Evolutionary conservation across 92 coral and sea anemone species (phyloP).

Genomic region (Phymanthus crucifer): DNA sequence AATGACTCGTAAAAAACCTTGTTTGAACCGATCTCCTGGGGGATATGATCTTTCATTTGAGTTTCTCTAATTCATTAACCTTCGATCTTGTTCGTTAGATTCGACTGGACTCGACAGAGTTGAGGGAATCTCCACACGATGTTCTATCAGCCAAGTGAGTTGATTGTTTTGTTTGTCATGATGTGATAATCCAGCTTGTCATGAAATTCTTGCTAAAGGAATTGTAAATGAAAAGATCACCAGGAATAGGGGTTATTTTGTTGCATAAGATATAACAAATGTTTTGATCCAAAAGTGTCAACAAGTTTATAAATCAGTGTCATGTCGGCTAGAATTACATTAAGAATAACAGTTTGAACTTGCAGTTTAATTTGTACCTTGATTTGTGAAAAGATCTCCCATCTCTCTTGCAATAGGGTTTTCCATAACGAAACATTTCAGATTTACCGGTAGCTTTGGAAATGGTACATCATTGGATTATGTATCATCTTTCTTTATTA

Average conservation of each 20-base stretch:
- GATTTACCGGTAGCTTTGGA: too few species aligned
- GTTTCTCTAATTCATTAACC: background rate
- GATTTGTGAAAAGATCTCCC: background rate
- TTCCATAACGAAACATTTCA: too few species aligned
- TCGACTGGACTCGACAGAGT: slow-evolving; percentile 66
- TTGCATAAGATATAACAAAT: background rate
- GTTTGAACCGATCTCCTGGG: background rate
- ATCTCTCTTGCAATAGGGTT: too few species aligned
- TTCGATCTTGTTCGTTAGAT: slow-evolving; percentile 41
- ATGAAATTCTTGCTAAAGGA: background rate
- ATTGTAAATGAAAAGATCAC: background rate
- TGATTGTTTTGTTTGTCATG: slow-evolving; percentile 1
- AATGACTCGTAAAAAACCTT: background rate
- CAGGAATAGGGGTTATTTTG: background rate
- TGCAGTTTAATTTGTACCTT: background rate
- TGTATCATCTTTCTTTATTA: too few species aligned
- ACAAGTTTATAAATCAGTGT: background rate
- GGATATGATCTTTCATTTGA: background rate
- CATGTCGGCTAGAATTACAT: background rate
- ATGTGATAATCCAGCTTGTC: background rate
- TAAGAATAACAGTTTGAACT: background rate
- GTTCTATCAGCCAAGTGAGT: slow-evolving; percentile 64
- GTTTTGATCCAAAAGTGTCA: background rate
- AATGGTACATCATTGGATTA: too few species aligned
- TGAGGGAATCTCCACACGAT: slow-evolving; percentile 64